Evolutionary conservation across 2,113 vertebrate genomes (phyloP), one percentile per base, ranked within the genome.

Genomic region (Ceuthmochares aereus): DNA sequence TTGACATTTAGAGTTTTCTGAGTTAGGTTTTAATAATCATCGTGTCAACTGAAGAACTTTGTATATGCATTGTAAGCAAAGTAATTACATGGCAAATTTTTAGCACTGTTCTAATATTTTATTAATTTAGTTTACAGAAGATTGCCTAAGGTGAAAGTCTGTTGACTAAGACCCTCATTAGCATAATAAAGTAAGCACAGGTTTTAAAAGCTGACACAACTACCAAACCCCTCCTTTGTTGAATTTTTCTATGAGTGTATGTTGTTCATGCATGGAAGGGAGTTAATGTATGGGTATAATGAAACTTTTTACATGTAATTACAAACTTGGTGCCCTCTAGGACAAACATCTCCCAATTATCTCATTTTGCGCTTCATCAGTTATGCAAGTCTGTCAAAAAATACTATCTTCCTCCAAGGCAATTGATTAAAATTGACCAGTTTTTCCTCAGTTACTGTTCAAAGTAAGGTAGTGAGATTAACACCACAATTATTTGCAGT

Each of bases 381-480:
- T 97, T 97, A 88, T 90, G 72, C 60, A 92, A 81, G 27, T 80
- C 90, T 93, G 95, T 96, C 87, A 95, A 63, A 83, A 97, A 96
- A 10, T 32, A 5, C 34, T 64, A 32, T 80, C 17, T 92, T 97
- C 94, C 92, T 97, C 30, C 42, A 85, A 95, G 95, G 94, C 77
- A 63, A 90, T 84, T 95, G 88, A 94, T 95, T 97, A 97, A 89
- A 69, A 94, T 73, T 95, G 97, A 95, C 87, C 91, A 94, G 42
- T 70, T 96, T 95, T 96, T 78, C 70, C 81, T 90, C 81, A 83
- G 43, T 96, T 97, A 93, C 92, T 84, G 62, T 93, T 97, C 88
- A 96, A 96, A 96, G 87, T 87, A 96, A 90, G 87, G 58, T 72
- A 86, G 76, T 80, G 68, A 97, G 89, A 97, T 96, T 96, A 97